Percentiles rank a stretch among this genome's conserved stretches.
Evolutionary conservation across 2,113 vertebrate species (phyloP).

Genomic region (Takifugu bimaculatus): DNA sequence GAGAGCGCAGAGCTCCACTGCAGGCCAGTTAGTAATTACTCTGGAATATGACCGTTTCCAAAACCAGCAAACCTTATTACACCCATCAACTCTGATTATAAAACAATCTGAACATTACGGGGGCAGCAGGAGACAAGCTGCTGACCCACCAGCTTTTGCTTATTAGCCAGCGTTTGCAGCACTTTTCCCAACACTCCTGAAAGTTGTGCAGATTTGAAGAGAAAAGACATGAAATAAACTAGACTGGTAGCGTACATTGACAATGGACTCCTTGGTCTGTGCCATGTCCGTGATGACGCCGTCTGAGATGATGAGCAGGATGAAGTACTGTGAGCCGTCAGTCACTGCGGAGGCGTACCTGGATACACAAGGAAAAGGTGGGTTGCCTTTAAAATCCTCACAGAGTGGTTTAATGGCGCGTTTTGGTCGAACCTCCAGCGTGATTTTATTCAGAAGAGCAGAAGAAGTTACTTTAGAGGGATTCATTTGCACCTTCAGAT

Average conservation of each 20-base stretch:
- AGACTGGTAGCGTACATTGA: slow-evolving; percentile 76
- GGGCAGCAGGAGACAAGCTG: too few species aligned
- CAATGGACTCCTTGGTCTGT: slow-evolving; percentile 96
- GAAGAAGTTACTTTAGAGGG: too few species aligned
- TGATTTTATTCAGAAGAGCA: too few species aligned
- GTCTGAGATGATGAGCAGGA: slow-evolving; percentile 94
- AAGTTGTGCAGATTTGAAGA: neutral
- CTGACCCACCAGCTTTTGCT: neutral
- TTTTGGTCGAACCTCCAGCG: too few species aligned
- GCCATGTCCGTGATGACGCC: slow-evolving; percentile 99
- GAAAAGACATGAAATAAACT: neutral
- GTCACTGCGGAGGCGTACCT: slow-evolving; percentile 91
- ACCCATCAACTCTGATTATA: too few species aligned
- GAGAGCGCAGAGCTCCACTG: slow-evolving; percentile 17
- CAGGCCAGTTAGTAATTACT: slow-evolving; percentile 42
- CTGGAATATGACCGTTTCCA: slow-evolving; percentile 35
- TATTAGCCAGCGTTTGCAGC: slow-evolving; percentile 13
- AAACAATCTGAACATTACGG: too few species aligned
- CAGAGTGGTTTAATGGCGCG: too few species aligned
- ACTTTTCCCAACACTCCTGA: neutral
- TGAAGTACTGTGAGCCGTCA: slow-evolving; percentile 96
- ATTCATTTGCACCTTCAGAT: too few species aligned
- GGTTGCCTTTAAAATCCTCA: neutral
- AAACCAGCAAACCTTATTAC: slow-evolving; percentile 35
- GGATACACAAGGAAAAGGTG: neutral